phyloP scores from a whole-genome alignment of 2,113 vertebrate species.

The Saccopteryx leptura region DNA sequence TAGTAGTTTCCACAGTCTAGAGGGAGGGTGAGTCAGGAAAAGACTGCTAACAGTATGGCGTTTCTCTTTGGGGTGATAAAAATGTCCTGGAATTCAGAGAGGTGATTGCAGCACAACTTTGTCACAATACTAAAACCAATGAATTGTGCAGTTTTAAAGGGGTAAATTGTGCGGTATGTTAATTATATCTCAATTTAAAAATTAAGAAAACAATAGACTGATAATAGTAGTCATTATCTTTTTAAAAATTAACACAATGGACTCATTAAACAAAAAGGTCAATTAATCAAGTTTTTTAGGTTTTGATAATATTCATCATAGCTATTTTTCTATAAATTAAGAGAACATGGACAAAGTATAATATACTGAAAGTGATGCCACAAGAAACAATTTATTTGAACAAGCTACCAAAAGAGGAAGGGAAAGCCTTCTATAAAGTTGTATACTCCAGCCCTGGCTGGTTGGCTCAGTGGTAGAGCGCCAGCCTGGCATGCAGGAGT shows the following conservation, averaged over 20 bases:
- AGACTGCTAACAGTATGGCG: not conserved
- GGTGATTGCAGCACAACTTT: not conserved
- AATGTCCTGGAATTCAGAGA: not conserved
- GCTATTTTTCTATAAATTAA: constrained; percentile 10
- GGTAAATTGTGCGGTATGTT: not conserved
- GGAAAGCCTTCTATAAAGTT: not conserved
- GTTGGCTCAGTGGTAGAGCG: no score
- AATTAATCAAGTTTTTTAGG: not conserved
- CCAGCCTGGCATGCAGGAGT: no score
- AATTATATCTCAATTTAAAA: not conserved
- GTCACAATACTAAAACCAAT: not conserved
- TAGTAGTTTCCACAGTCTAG: not conserved
- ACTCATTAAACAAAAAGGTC: constrained; percentile 5
- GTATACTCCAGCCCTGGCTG: no score
- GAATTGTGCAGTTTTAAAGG: not conserved
- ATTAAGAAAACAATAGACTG: not conserved
- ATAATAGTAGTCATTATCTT: not conserved
- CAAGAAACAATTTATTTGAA: constrained; percentile 24
- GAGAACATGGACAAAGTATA: constrained; percentile 32
- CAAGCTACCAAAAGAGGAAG: not conserved
- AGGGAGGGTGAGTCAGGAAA: not conserved
- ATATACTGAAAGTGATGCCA: not conserved
- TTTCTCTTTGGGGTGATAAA: not conserved
- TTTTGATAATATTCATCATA: constrained; percentile 9
- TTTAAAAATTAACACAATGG: not conserved